These are phyloP conservation scores for Pseudochaenichthys georgianus DNA, from an alignment of 2,797 vertebrate genomes.

Conservation along the genomic window DNA sequence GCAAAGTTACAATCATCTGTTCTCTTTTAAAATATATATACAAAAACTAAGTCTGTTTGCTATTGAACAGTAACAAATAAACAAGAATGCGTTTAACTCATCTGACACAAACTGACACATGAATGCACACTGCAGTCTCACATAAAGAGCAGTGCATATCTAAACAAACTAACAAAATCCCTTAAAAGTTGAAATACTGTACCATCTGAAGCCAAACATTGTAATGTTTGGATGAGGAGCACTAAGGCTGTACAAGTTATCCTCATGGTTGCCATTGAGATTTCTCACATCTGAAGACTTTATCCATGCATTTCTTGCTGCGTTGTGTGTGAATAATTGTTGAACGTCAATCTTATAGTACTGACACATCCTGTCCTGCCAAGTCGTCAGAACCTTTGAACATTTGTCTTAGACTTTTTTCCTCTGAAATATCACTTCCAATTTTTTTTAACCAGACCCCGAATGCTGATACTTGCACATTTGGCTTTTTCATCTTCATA, in stretches of 20 bases:
- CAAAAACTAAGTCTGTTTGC: neutral
- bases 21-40: neutral
- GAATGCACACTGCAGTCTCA: neutral
- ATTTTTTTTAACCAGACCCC: neutral
- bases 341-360: slow-evolving; percentile 7
- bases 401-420: neutral
- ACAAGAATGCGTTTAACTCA: neutral
- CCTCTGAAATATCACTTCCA: neutral
- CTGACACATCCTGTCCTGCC: neutral
- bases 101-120: neutral
- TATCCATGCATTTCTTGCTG: slow-evolving; percentile 13
- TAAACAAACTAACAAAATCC: neutral
- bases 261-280: slow-evolving; percentile 53
- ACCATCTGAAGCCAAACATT: slow-evolving; percentile 63
- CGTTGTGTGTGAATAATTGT: slow-evolving; percentile 20
- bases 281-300: neutral
- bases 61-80: neutral
- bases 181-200: slow-evolving; percentile 42
- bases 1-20: neutral
- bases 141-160: neutral
- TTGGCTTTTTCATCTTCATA: slow-evolving; percentile 7
- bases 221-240: slow-evolving; percentile 56
- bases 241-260: slow-evolving; percentile 33
- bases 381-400: slow-evolving; percentile 6
- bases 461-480: slow-evolving; percentile 12